These are phyloP conservation scores for Colletes collaris DNA, from an alignment of 2,888 invertebrate species.

Conservation along the genomic window DNA sequence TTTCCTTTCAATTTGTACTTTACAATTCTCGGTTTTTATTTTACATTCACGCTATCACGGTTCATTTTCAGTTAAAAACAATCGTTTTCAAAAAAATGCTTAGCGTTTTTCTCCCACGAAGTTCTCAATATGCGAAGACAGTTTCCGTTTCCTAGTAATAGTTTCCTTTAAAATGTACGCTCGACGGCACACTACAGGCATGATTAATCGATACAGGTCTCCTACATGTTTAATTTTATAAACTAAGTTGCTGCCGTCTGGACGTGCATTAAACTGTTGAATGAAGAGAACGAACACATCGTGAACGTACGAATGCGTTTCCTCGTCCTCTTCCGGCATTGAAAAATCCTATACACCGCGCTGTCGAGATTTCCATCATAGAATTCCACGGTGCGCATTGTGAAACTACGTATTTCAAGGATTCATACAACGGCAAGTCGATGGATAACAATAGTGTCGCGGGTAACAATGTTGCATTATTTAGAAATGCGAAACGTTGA, in stretches of 20 bases:
- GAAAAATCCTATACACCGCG: conserved; percentile 60
- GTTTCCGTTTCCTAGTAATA: background rate
- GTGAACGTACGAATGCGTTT: conserved; percentile 42
- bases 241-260: conserved; percentile 32
- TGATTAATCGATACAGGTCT: conserved; percentile 38
- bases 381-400: conserved; percentile 28
- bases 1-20: background rate
- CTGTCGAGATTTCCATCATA: conserved; percentile 42
- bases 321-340: conserved; percentile 54
- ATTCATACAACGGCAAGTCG: conserved; percentile 32
- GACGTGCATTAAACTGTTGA: conserved; percentile 39
- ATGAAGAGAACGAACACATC: conserved; percentile 50
- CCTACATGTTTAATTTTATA: conserved; percentile 47
- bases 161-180: conserved; percentile 5
- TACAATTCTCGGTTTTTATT: too few species aligned
- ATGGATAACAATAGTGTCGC: conserved; percentile 32
- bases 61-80: background rate
- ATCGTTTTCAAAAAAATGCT: background rate
- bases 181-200: background rate
- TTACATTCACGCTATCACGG: background rate
- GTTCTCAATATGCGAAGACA: background rate
- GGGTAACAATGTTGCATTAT: conserved; percentile 43
- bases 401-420: conserved; percentile 39
- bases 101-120: background rate
- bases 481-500: conserved; percentile 14